Evolutionary conservation across 2,888 invertebrate genomes (phyloP), one percentile per base, ranked within the genome.

Genomic region (Dyspetes luteomarginatus): DNA sequence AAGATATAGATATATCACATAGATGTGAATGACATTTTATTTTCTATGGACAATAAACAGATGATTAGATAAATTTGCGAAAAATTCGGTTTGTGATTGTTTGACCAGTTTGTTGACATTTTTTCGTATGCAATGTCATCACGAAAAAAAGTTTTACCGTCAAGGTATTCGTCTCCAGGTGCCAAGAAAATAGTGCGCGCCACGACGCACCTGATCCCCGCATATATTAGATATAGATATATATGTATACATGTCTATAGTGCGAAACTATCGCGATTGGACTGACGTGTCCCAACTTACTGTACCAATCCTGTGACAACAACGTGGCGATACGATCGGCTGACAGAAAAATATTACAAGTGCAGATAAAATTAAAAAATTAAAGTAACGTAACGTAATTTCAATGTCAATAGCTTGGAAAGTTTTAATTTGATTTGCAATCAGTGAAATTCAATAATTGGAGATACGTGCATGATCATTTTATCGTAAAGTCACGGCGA

Each of bases 281-380:
- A 86, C 87, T 88, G 88, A 88, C 88, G 88, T 88, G 88, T 88
- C 88, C 85, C 71, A 81, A 84, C 82, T 77, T 71, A 24, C 58
- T 56, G 77, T 64, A 28, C 3, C 19, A 19, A 24, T 22, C 36
- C 17, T 15, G 17, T 41, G 68, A 62, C 62, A 81, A 83, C 86
- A 88, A 88, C 88, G 87, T 87, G 88, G 88, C 88, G 84, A 81
- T 48, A 64, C 48, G 52, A n/a, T 26, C 3, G n/a, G 24, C 30
- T 43, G 60, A 60, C 60, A 41, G 52, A 28, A 41, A n/a, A 12
- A n/a, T 45, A 43, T 41, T 30, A n/a, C 26, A 26, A 9, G 41
- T 26, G 19, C 30, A 15, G 12, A 28, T 24, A 26, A 58, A 26
- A 9, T 24, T 15, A 22, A 41, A 41, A 24, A 28, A 24, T 60